Base-by-base conservation (phyloP, 2,888 invertebrate genomes). In the Dryobotodes eremita region DNA sequence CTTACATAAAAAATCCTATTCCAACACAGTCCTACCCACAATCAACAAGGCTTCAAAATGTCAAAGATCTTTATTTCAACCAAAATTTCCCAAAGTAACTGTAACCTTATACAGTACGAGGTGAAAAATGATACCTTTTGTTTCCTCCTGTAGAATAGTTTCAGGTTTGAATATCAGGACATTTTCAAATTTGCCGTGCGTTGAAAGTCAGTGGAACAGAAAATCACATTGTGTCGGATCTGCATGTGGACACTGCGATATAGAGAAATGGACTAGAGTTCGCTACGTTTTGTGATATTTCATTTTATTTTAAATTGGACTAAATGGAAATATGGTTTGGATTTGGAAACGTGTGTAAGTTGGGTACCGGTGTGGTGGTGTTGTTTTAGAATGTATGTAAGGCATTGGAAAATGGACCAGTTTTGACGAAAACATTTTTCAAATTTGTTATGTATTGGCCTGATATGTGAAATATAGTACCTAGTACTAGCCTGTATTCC, bases 161-260 rank as follows among this genome's bases (percentile, higher is more conserved):
- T 70, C 77, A 75, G 77, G 77, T 86, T 70, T 85, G 83, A 86
- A 87, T 88, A 87, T 86, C 79, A 89, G 85, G 82, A 82, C 84
- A 75, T 83, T 89, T 89, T 85, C 86, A 88, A 87, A 89, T 85
- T 80, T 79, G 75, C 84, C 69, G 70, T 80, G 82, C 76, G 80
- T 86, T 86, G 75, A 72, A 82, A 88, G 69, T 83, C 89, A 86
- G 83, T 88, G 88, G 75, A 66, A 86, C 57, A 86, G 90, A 90
- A 91, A 92, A 92, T 92, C 85, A 90, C 82, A 88, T 89, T 88
- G 87, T 89, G 82, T 86, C 53, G 79, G 64, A 83, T 73, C 82
- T 84, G 71, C 75, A 85, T 86, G 83, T 79, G 85, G 80, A 87
- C 86, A 81, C 71, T 76, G 85, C 71, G 77, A 82, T 83, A 77